Evolutionary conservation across 2,797 vertebrate species (phyloP), one percentile per base, ranked within the genome.

Genomic region (Falco peregrinus): DNA sequence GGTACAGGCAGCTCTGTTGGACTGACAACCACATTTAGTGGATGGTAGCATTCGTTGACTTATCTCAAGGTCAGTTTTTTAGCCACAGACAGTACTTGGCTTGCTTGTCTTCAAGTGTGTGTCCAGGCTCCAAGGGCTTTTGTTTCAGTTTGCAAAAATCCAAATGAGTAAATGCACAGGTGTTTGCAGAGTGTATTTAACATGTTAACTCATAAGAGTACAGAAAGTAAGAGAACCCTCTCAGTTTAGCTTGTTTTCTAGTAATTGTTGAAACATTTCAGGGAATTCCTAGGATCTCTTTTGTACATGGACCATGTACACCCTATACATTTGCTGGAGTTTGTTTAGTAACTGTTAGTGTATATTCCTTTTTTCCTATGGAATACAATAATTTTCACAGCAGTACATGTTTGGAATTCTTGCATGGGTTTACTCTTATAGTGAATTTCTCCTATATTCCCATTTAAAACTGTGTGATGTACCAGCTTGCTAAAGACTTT

Each of bases 391-490:
- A 68, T 64, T 85, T 53, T 82, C 18, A 51, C 19, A 73, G n/a
- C 33, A 89, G n/a, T 74, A 68, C 61, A 51, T 75, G 12, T 81
- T 90, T 81, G 25, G 64, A 95, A 79, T 89, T 11, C 45, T 89
- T 90, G 51, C 33, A 53, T 1, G 1, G 43, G 71, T 93, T 91
- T 81, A 69, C 37, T 84, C 20, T 78, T 15, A 74, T 26, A 48
- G 31, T 51, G 28, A 84, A 91, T 81, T 94, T 80, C 41, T 65
- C 20, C 25, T 50, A 4, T 56, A 65, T 83, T 89, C 39, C 17
- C 87, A 10, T 67, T 85, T 79, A 83, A 92, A 96, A 80, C 39
- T 84, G 43, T 75, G 56, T 5, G 2, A 54, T 64, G 13, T 59
- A 70, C 11, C 47, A 70, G 39, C 37, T 71, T 91, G 53, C 45